Conservation (phyloP, 1,140 invertebrate genomes). For the Coptotermes formosanus region DNA sequence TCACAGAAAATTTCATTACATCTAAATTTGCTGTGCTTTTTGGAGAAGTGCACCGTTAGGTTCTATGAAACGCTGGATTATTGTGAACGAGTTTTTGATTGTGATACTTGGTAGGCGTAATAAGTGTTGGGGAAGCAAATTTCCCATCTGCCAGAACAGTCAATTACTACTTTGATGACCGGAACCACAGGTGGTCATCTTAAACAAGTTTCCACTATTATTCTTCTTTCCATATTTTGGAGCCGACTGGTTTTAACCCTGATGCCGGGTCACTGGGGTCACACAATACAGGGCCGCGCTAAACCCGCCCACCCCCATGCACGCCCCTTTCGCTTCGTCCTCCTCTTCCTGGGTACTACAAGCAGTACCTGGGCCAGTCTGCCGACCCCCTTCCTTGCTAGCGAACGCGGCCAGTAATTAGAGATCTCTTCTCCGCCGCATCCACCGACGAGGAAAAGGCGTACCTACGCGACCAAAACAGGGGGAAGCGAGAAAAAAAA, state of each 20-base stretch:
- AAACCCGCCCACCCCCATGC: conserved; percentile 26
- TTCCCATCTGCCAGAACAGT: conserved; percentile 17
- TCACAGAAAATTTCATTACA: neutral
- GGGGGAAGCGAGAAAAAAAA: neutral
- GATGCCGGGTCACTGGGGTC: conserved; percentile 25
- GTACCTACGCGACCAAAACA: neutral
- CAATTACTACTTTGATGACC: conserved; percentile 18
- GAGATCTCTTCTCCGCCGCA: neutral
- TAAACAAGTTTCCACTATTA: conserved; percentile 16
- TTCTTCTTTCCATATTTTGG: neutral
- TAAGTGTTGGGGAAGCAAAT: neutral
- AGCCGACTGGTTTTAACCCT: neutral
- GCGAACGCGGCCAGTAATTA: neutral
- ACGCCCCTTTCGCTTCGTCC: no score
- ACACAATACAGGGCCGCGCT: conserved; percentile 21
- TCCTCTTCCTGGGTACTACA: neutral
- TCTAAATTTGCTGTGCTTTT: neutral
- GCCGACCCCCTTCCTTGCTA: neutral
- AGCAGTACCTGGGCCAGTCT: conserved; percentile 4
- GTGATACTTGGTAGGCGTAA: neutral
- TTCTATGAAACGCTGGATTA: neutral
- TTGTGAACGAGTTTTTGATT: neutral
- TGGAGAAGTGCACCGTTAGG: neutral
- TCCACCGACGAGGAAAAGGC: neutral
- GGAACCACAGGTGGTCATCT: conserved; percentile 13